Evolutionary conservation across 2,888 invertebrate species (phyloP).

Genomic region (Acronicta alni): DNA sequence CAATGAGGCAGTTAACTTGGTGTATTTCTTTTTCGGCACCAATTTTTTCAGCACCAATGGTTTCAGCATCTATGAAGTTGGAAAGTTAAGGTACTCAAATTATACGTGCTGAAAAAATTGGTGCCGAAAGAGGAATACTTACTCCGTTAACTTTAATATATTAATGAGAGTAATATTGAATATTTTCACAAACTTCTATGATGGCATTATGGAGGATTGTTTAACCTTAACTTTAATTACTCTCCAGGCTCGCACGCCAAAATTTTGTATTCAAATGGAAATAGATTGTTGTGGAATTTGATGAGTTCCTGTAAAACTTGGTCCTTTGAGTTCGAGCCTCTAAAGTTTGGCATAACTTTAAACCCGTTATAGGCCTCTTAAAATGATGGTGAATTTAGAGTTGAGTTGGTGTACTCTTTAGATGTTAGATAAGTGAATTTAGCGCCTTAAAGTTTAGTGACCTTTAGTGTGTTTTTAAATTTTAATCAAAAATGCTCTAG

Average conservation of each 20-base stretch:
- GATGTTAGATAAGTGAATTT: too few species aligned
- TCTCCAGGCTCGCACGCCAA: constrained; percentile 19
- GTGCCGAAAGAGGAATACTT: too few species aligned
- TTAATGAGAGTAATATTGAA: constrained; percentile 1
- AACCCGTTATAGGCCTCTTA: constrained; percentile 28
- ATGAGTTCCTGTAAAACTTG: constrained; percentile 47
- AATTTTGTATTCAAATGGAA: constrained; percentile 49
- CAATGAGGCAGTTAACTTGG: constrained; percentile 5
- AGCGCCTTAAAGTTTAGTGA: too few species aligned
- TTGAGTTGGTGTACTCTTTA: constrained; percentile 30
- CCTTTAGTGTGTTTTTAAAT: too few species aligned
- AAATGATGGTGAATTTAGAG: constrained; percentile 29
- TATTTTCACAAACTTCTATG: constrained; percentile 16
- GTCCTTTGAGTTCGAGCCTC: constrained; percentile 25
- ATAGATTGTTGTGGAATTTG: constrained; percentile 57
- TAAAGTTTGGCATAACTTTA: constrained; percentile 40
- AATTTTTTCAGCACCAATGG: too few species aligned
- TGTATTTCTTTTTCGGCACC: too few species aligned
- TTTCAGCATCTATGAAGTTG: too few species aligned
- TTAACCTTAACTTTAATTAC: constrained; percentile 41
- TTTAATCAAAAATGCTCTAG: too few species aligned
- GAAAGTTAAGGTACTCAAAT: too few species aligned
- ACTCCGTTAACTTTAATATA: too few species aligned
- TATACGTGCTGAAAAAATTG: too few species aligned
- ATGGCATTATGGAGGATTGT: constrained; percentile 10